phyloP scores from a whole-genome alignment of 2,113 vertebrate species.

The Barnardius zonarius region DNA sequence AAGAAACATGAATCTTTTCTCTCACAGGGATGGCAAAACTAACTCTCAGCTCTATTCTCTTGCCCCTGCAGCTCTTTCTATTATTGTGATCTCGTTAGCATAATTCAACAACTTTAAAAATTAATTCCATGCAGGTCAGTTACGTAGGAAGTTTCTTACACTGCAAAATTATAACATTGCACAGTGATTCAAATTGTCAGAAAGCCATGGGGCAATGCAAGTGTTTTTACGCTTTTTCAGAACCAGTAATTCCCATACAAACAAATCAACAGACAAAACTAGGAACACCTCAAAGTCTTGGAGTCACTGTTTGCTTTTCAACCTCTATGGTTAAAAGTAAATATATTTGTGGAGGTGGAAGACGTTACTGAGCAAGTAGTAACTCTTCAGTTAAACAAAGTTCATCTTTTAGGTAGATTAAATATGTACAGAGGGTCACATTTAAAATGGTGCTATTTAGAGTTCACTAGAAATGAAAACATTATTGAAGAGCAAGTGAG shows the following conservation, averaged over 20 bases:
- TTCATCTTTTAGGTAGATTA: neutral
- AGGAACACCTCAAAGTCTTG: neutral
- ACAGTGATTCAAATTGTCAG: neutral
- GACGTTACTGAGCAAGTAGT: neutral
- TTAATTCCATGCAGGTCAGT: neutral
- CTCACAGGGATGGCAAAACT: neutral
- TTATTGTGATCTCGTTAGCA: constrained; percentile 22
- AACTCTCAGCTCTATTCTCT: neutral
- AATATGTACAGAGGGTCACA: neutral
- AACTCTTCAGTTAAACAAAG: neutral
- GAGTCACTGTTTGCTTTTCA: neutral
- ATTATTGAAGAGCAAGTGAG: neutral
- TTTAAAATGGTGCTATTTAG: neutral
- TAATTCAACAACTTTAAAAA: constrained; percentile 26
- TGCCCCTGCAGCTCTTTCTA: neutral
- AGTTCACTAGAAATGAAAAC: neutral
- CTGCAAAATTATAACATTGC: neutral
- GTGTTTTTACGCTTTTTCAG: neutral
- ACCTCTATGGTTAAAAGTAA: neutral
- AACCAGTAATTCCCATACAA: neutral
- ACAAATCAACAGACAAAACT: neutral
- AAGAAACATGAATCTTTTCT: constrained; percentile 20
- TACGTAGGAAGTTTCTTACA: neutral
- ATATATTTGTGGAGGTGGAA: neutral
- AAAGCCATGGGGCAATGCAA: neutral